Evolutionary conservation across 2,113 vertebrate genomes (phyloP), one percentile per base, ranked within the genome.

Genomic region (Podarcis cretensis): DNA sequence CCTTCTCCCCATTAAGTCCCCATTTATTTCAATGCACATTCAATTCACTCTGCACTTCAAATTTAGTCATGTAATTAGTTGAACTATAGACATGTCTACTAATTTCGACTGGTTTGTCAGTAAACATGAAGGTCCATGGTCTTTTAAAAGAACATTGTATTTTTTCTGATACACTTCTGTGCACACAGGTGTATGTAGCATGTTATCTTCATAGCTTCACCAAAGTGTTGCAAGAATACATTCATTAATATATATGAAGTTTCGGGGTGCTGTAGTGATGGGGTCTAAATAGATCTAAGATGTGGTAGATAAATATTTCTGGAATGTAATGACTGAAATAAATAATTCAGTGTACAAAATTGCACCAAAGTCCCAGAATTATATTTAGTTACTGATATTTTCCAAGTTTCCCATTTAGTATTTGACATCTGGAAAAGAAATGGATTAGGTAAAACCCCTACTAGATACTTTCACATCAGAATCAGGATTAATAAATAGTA

Each of bases 181-280:
- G 3, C 0, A 87, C 0, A 32, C 20, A 71, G 80, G 13, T 66
- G 37, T 14, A 2, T 5, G 48, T 54, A 54, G 48, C 48, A 54
- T 54, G 48, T 12, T 54, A 54, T 54, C 48, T 54, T 54, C 48
- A 54, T 9, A 54, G 48, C 48, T 10, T 54, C 48, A 76, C 16
- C 32, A n/a, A 57, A 14, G 10, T 84, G 10, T 7, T 79, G 8
- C 43, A 73, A 48, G 20, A 16, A 76, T 66, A 75, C 27, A 82
- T 63, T 74, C 32, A 87, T 48, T 84, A n/a, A 40, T 71, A 78
- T 57, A 84, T 54, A 88, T 83, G 40, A 75, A 10, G 30, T 78
- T 75, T 78, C 27, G 21, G 18, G 12, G 59, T 37, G 65, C 48
- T 32, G 57, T 25, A 54, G 9, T 69, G n/a, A 54, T 79, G 57